A percentile compares a stretch with the other conserved stretches of the same genome.
These are phyloP conservation scores for Coleophora deauratella DNA, from an alignment of 2,888 invertebrate species.

Conservation along the genomic window DNA sequence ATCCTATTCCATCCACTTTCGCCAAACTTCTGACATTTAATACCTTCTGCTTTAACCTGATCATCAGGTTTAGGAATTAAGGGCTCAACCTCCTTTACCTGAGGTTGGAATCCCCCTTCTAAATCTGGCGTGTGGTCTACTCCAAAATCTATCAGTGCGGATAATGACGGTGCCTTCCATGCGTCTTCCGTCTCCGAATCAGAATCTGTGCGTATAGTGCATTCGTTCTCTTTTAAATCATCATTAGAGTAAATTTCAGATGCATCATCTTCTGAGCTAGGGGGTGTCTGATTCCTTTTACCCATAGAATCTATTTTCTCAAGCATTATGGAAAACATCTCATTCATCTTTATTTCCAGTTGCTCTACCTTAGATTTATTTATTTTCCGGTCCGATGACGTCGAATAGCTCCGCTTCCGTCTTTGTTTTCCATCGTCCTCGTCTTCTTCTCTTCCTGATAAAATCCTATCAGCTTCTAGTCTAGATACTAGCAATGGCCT, in stretches of 20 bases:
- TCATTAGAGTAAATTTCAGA: too few relatives aligned
- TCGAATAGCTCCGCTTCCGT: not conserved
- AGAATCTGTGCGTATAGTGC: too few relatives aligned
- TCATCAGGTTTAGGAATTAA: not conserved
- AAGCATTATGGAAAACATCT: not conserved
- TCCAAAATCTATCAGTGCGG: not conserved
- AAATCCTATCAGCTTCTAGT: not conserved
- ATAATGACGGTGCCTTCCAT: not conserved
- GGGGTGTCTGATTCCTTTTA: too few relatives aligned
- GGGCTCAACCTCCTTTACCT: slow-evolving; percentile 2
- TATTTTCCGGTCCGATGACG: not conserved
- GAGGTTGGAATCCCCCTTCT: not conserved
- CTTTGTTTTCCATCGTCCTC: not conserved
- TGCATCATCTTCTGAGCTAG: too few relatives aligned
- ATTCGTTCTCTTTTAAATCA: too few relatives aligned
- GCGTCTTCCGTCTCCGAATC: not conserved
- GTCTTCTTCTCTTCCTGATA: not conserved
- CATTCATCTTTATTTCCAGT: not conserved
- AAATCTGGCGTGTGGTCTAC: not conserved
- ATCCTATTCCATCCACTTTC: slow-evolving; percentile 7
- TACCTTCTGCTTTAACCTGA: slow-evolving; percentile 7
- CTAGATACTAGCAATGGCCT: not conserved
- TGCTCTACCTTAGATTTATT: not conserved
- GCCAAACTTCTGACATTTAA: slow-evolving; percentile 8
- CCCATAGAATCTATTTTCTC: not conserved